Percentiles rank a stretch among this genome's conserved stretches.
Conservation (phyloP, 2,888 invertebrate species). For the Peribatodes rhomboidaria region DNA sequence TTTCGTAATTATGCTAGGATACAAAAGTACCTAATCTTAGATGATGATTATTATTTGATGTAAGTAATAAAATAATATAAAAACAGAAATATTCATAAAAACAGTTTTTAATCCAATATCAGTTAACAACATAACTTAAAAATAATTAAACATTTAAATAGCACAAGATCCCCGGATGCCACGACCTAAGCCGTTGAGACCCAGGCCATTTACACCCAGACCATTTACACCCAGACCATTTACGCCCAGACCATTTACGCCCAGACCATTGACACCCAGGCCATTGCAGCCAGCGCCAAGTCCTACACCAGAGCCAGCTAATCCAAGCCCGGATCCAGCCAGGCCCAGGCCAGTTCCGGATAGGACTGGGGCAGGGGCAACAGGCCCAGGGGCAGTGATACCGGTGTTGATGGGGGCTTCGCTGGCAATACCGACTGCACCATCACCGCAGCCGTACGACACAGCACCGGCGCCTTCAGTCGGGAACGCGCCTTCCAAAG, state of each 20-base stretch:
- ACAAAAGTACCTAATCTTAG: no score
- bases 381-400: slow-evolving; percentile 31
- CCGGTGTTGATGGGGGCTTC: slow-evolving; percentile 38
- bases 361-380: slow-evolving; percentile 3
- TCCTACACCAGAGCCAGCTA: neutral
- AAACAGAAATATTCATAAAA: neutral
- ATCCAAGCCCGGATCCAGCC: neutral
- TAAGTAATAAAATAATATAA: neutral
- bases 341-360: slow-evolving; percentile 3
- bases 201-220: no score
- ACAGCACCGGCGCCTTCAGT: slow-evolving; percentile 55
- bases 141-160: neutral
- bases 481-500: slow-evolving; percentile 55
- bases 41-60: no score
- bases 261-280: neutral
- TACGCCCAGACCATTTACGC: neutral
- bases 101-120: neutral
- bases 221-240: neutral
- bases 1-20: no score
- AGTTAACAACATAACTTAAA: neutral
- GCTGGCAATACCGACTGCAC: slow-evolving; percentile 43
- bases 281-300: slow-evolving; percentile 6
- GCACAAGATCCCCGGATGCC: neutral
- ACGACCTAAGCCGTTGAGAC: slow-evolving; percentile 3
- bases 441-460: slow-evolving; percentile 54